A percentile compares a stretch with the other conserved stretches of the same genome.
phyloP scores from a whole-genome alignment of 2,888 invertebrate species.

The Tenthredo amoena region DNA sequence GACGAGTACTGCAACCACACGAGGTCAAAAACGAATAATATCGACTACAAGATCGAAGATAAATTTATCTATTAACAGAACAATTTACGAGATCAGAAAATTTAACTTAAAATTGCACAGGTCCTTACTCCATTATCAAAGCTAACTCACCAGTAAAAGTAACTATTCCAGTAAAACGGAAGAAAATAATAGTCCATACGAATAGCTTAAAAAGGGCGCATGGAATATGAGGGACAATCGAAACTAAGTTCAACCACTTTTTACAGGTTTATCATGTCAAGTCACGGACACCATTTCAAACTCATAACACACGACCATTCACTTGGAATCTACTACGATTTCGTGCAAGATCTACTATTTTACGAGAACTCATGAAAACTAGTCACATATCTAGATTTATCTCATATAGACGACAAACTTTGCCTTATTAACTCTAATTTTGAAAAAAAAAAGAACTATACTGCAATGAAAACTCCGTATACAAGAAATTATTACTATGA shows the following conservation, averaged over 20 bases:
- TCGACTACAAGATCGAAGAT: constrained; percentile 58
- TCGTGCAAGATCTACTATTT: no score
- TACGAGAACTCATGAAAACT: no score
- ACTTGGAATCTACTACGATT: background rate
- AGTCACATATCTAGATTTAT: no score
- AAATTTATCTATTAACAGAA: constrained; percentile 56
- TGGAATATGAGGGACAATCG: background rate
- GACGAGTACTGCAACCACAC: no score
- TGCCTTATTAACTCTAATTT: no score
- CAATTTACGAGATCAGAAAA: constrained; percentile 56
- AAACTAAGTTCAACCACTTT: background rate
- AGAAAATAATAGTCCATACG: constrained; percentile 32
- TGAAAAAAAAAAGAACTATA: no score
- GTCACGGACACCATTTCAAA: no score
- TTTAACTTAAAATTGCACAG: constrained; percentile 46
- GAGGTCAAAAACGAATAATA: constrained; percentile 40
- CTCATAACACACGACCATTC: background rate
- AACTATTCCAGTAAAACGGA: constrained; percentile 37
- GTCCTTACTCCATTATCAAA: constrained; percentile 55
- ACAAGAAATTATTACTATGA: no score
- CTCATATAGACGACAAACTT: no score
- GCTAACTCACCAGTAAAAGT: constrained; percentile 15
- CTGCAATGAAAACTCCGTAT: no score
- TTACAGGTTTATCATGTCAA: background rate
- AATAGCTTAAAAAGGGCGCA: constrained; percentile 6